Evolutionary conservation across 1,140 invertebrate genomes (phyloP).

Genomic region (Lasaia peninsularis): DNA sequence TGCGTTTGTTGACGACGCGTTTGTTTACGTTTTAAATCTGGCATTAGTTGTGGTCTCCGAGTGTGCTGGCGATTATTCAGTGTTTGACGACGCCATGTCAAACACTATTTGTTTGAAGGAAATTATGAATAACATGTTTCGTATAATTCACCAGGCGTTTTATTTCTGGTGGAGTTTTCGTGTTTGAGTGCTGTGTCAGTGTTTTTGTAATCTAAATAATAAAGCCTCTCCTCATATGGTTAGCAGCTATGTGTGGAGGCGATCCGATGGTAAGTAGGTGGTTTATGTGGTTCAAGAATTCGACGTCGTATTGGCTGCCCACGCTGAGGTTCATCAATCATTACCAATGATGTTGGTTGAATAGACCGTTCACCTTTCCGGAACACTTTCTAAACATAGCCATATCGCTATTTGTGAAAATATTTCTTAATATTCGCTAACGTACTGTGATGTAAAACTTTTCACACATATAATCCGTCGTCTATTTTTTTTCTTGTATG

Average conservation of each 20-base stretch:
- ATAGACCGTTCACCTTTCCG: conserved; percentile 43
- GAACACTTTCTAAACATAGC: conserved; percentile 57
- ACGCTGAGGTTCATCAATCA: conserved; percentile 61
- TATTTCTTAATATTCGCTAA: conserved; percentile 24
- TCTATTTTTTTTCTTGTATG: neutral
- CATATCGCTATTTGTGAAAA: conserved; percentile 39
- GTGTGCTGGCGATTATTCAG: conserved; percentile 50
- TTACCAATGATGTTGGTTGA: conserved; percentile 48
- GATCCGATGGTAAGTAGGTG: conserved; percentile 43
- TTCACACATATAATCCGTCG: neutral
- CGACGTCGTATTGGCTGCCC: conserved; percentile 43
- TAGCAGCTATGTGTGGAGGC: conserved; percentile 30
- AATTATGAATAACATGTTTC: neutral
- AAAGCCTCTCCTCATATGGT: conserved; percentile 15
- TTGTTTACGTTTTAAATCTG: conserved; percentile 66
- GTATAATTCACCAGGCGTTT: neutral
- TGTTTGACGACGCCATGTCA: conserved; percentile 15
- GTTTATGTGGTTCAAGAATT: conserved; percentile 42
- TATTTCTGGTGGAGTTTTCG: conserved; percentile 1
- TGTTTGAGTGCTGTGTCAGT: conserved; percentile 11
- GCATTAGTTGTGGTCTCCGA: conserved; percentile 57
- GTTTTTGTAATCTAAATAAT: conserved; percentile 8
- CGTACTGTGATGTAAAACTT: neutral
- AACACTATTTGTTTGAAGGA: neutral
- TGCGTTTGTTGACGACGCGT: conserved; percentile 56